Conservation (phyloP, 2,888 invertebrate genomes). For the Mythimna vitellina region DNA sequence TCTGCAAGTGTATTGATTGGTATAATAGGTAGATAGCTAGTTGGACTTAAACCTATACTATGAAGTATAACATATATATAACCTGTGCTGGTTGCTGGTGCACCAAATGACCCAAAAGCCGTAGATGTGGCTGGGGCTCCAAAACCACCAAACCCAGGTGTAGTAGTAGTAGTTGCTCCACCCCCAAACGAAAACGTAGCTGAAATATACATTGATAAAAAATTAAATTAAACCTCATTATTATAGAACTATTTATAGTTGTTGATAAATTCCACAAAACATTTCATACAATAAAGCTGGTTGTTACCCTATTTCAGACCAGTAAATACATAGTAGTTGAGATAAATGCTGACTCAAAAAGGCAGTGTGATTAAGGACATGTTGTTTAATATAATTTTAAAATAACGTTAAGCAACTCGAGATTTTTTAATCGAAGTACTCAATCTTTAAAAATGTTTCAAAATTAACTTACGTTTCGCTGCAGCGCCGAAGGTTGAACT, state of each 20-base stretch:
- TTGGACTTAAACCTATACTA: neutral
- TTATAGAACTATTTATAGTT: neutral
- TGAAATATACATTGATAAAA: constrained; percentile 65
- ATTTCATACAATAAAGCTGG: neutral
- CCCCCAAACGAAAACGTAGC: constrained; percentile 89
- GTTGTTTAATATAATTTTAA: neutral
- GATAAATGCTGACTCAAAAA: neutral
- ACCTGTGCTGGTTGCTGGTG: constrained; percentile 72
- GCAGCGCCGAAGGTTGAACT: constrained; percentile 86
- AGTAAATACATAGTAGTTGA: neutral
- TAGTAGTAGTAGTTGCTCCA: constrained; percentile 87
- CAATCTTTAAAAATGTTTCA: neutral
- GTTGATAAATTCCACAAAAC: too few species aligned
- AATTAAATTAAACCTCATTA: neutral
- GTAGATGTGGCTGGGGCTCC: constrained; percentile 84
- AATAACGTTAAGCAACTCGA: neutral
- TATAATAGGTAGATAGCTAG: neutral
- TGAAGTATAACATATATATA: neutral
- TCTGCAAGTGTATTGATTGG: neutral
- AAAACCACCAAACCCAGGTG: constrained; percentile 84
- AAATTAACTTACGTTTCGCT: constrained; percentile 89
- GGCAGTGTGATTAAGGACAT: neutral
- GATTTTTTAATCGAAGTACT: neutral
- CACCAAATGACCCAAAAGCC: constrained; percentile 78
- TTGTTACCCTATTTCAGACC: neutral